Conservation (phyloP, 2,797 vertebrate genomes). For the Botia kubotai region DNA sequence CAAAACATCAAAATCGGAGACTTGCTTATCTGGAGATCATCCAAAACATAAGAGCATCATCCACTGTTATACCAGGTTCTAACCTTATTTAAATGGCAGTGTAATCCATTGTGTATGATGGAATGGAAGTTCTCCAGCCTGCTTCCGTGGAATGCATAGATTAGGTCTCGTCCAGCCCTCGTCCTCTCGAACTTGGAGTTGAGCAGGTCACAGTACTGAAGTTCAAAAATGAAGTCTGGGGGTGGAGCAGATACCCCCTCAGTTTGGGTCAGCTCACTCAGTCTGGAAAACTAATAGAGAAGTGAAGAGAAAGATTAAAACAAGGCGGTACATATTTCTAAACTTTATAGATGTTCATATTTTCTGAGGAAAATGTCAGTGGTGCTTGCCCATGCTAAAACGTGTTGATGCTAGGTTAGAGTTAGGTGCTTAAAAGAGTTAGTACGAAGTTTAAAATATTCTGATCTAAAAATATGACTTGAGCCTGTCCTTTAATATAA, state of each 20-base stretch:
- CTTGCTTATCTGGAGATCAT: not conserved
- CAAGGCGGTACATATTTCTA: not conserved
- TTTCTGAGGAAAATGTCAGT: too few relatives aligned
- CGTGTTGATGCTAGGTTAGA: too few relatives aligned
- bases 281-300: conserved; percentile 83
- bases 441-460: too few relatives aligned
- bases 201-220: conserved; percentile 88
- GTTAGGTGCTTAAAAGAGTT: too few relatives aligned
- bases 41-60: not conserved
- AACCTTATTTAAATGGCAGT: conserved; percentile 94
- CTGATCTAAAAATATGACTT: too few relatives aligned
- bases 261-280: conserved; percentile 84
- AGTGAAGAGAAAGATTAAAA: not conserved
- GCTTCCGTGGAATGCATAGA: conserved; percentile 97
- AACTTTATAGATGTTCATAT: too few relatives aligned
- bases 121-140: conserved; percentile 98
- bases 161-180: conserved; percentile 84
- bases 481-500: too few relatives aligned
- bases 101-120: conserved; percentile 94
- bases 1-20: not conserved
- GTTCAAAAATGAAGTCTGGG: conserved; percentile 95
- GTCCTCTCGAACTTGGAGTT: conserved; percentile 89
- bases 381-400: too few relatives aligned
- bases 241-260: conserved; percentile 78
- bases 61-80: conserved; percentile 43